Evolutionary conservation across 2,797 vertebrate genomes (phyloP), one percentile per base, ranked within the genome.

Genomic region (Diglossa cyanea): DNA sequence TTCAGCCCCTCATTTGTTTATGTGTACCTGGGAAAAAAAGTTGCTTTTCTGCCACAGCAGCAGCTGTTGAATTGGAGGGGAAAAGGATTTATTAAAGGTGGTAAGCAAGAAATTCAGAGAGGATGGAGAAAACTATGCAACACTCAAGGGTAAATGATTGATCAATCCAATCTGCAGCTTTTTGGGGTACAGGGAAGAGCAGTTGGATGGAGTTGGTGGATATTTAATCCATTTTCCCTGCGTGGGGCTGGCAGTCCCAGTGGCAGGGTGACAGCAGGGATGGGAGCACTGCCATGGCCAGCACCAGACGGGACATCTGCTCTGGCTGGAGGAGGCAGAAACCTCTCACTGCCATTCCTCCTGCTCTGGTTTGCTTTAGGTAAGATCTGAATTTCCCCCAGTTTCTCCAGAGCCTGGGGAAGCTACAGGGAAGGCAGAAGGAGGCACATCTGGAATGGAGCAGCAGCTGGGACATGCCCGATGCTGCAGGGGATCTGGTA

Each of bases 61-160:
- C 91, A 74, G 89, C 91, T 97, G 95, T 97, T 98, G 98, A 98
- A 98, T 93, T 74, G 55, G 47, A 78, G 17, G 47, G 19, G 9
- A 65, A 73, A 31, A 15, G 14, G 68, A 47, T 74, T 77, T 88
- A 86, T 81, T 62, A 82, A 66, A 94, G n/a, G 21, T 5, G 4
- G 23, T 45, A 62, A 4, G 18, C 24, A 42, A 75, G 84, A 68
- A 82, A n/a, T 91, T 62, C 51, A 21, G 84, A 55, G 28, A 72
- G n/a, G 62, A 23, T 40, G 75, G 81, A 57, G 58, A 80, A 87
- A 88, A 60, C 24, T 26, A 21, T 37, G 21, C 66, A 67, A 21
- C 31, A 9, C 77, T 89, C 67, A 83, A 84, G 82, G 25, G n/a
- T 37, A 94, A 96, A 67, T 18, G 7, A 63, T 77, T 91, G 47